Evolutionary conservation across 2,113 vertebrate genomes (phyloP).

Genomic region (Ochotona princeps): DNA sequence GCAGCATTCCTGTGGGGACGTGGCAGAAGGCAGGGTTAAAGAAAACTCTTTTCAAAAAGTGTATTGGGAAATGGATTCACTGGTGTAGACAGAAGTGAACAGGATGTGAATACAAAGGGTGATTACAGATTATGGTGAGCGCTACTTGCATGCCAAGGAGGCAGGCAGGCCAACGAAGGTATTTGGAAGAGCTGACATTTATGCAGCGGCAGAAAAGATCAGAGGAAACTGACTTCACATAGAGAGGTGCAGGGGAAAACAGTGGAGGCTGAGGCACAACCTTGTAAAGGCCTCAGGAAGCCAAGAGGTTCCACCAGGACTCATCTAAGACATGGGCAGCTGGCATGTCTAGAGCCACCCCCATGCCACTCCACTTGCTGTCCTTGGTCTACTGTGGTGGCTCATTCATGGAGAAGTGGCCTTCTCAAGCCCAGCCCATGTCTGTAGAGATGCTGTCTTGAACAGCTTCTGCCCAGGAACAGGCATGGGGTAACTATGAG

Average conservation of each 20-base stretch:
- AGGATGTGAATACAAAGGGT: background rate
- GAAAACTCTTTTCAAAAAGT: background rate
- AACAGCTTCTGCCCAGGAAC: background rate
- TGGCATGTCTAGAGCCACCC: background rate
- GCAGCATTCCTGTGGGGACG: background rate
- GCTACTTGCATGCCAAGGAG: background rate
- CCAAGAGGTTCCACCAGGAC: accelerated
- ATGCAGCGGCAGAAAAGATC: background rate
- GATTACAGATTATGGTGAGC: conserved; percentile 15
- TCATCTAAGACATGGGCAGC: background rate
- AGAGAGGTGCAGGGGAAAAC: background rate
- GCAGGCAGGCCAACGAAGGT: background rate
- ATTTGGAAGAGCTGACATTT: conserved; percentile 28
- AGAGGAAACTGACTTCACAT: background rate
- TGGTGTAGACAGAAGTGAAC: conserved; percentile 9
- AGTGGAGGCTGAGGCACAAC: background rate
- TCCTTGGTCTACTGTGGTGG: background rate
- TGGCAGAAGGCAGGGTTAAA: background rate
- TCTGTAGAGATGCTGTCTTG: too few relatives aligned
- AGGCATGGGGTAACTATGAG: background rate
- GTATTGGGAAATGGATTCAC: background rate
- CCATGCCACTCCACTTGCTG: background rate
- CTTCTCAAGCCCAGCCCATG: background rate
- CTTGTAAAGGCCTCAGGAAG: background rate
- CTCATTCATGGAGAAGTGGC: background rate